Conservation (phyloP, 2,113 vertebrate genomes). For the Urocitellus parryii region DNA sequence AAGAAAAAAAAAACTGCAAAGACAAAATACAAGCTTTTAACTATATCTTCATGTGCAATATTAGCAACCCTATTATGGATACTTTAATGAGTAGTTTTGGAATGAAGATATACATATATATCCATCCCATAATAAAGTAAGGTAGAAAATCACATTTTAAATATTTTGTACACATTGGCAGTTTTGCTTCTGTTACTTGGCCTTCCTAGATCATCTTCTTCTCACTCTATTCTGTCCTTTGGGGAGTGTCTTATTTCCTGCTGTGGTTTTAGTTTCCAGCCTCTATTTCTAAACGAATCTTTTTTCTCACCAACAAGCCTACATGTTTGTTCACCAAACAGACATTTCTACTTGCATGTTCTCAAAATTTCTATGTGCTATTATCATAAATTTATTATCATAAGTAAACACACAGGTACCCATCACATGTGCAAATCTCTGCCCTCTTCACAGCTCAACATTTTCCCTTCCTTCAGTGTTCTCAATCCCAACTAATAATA, state of each 20-base stretch:
- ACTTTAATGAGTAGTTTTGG: background rate
- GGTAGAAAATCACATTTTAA: background rate
- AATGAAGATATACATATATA: background rate
- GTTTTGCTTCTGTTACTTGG: background rate
- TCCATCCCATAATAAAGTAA: background rate
- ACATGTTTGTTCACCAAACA: background rate
- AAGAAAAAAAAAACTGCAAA: background rate
- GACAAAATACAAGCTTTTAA: background rate
- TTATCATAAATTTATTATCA: background rate
- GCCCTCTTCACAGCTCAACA: background rate
- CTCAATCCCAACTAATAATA: background rate
- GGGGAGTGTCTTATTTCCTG: background rate
- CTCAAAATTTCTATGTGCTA: background rate
- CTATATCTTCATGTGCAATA: background rate
- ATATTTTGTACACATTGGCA: background rate
- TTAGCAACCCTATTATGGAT: background rate
- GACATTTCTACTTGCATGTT: background rate
- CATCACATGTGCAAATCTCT: background rate
- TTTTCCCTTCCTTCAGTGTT: background rate
- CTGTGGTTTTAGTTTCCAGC: background rate
- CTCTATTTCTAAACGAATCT: background rate
- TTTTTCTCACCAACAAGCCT: background rate
- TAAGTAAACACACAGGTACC: background rate
- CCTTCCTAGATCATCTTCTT: background rate
- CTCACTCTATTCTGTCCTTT: background rate